Conservation (phyloP, 2,797 vertebrate genomes). For the Propithecus deckenii region DNA sequence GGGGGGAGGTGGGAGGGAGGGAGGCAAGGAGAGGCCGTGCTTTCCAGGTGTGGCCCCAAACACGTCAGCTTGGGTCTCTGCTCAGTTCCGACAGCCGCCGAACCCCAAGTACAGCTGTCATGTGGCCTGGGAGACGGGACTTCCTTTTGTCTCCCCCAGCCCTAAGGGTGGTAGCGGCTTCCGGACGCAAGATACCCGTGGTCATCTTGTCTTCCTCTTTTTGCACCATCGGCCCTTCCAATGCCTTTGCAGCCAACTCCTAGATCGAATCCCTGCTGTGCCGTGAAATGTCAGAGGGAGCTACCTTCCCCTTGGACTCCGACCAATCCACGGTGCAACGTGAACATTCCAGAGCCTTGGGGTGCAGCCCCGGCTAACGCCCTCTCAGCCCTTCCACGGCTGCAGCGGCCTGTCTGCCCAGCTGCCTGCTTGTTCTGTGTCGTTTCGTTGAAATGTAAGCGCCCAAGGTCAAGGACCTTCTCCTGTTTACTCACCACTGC, state of each 20-base stretch:
- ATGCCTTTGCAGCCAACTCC: neutral
- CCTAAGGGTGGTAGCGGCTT: neutral
- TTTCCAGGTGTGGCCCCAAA: neutral
- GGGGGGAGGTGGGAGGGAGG: neutral
- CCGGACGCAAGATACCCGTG: neutral
- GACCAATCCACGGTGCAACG: neutral
- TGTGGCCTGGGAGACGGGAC: no score
- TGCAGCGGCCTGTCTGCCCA: neutral
- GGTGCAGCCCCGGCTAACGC: neutral
- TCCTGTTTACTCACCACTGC: neutral
- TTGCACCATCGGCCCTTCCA: neutral
- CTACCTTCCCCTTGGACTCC: neutral
- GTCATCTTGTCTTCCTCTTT: neutral
- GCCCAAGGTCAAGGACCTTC: neutral
- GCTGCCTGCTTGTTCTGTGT: neutral
- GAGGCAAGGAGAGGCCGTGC: neutral
- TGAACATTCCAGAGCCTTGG: no score
- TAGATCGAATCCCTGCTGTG: neutral
- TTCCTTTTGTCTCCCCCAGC: neutral
- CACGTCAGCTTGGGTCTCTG: no score
- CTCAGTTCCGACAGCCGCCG: no score
- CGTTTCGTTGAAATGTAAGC: neutral
- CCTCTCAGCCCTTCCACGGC: neutral
- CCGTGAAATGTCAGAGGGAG: neutral
- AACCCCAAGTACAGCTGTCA: accelerated